phyloP scores from a whole-genome alignment of 2,888 invertebrate species.

The Acanthosepion lycidas region DNA sequence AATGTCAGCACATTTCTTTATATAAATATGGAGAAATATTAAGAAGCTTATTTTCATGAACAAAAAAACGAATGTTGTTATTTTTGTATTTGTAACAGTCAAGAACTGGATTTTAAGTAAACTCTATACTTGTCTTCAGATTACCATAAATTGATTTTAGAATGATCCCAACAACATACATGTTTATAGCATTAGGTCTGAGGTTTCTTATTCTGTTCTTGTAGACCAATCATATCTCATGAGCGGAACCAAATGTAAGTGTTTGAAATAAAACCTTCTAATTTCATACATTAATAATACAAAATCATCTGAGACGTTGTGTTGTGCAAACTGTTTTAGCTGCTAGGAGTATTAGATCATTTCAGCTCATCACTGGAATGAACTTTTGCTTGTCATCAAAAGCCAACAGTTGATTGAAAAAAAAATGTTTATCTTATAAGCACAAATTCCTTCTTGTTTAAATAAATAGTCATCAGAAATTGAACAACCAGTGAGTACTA shows the following conservation, averaged over 20 bases:
- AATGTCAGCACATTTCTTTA: background rate
- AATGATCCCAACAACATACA: background rate
- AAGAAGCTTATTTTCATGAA: background rate
- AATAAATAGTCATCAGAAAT: too few relatives aligned
- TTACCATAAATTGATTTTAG: background rate
- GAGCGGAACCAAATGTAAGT: constrained; percentile 46
- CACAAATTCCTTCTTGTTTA: background rate
- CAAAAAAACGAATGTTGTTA: background rate
- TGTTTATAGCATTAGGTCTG: constrained; percentile 40
- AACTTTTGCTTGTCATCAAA: constrained; percentile 33
- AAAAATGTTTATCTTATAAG: constrained; percentile 18
- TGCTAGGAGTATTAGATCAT: background rate
- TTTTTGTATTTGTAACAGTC: background rate
- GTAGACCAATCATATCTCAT: constrained; percentile 45
- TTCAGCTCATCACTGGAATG: constrained; percentile 9
- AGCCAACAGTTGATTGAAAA: background rate
- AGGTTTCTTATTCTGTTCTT: constrained; percentile 46
- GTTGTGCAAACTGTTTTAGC: constrained; percentile 41
- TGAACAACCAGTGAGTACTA: background rate
- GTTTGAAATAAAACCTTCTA: constrained; percentile 40
- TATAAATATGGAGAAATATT: background rate
- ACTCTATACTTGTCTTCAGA: background rate
- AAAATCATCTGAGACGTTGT: constrained; percentile 36
- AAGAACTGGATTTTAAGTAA: background rate
- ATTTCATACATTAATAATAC: background rate